Evolutionary conservation across 2,797 vertebrate species (phyloP).

Genomic region (Macroramphosus scolopax): DNA sequence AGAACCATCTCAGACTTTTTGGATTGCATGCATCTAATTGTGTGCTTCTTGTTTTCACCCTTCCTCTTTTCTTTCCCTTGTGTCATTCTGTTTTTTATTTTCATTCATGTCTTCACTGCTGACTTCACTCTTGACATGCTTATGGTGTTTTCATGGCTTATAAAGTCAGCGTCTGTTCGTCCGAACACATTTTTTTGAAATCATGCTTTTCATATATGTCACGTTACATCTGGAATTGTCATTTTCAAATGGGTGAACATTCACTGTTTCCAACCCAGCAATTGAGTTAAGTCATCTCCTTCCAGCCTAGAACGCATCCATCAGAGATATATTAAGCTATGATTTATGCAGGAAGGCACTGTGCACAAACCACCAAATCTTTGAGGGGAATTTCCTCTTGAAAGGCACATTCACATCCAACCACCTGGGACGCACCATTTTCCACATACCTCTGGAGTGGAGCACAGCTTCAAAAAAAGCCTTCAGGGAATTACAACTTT

Average conservation of each 20-base stretch:
- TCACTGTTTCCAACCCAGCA: conserved; percentile 28
- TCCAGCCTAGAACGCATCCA: conserved; percentile 21
- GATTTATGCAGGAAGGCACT: conserved; percentile 58
- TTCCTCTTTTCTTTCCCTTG: conserved; percentile 19
- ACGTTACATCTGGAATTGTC: conserved; percentile 24
- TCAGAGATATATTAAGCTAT: conserved; percentile 45
- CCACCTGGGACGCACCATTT: conserved; percentile 62
- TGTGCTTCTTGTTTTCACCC: conserved; percentile 44
- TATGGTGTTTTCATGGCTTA: conserved; percentile 2
- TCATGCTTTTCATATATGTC: conserved; percentile 21
- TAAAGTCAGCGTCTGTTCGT: conserved; percentile 17
- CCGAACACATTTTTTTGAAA: neutral
- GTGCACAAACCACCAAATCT: conserved; percentile 36
- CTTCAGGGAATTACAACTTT: conserved; percentile 54
- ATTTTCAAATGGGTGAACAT: conserved; percentile 42
- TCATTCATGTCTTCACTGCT: neutral
- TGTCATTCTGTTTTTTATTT: conserved; percentile 1
- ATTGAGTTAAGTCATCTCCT: conserved; percentile 19
- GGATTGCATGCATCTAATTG: neutral
- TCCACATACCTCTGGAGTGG: conserved; percentile 60
- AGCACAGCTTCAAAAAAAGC: conserved; percentile 19
- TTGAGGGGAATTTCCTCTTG: conserved; percentile 50
- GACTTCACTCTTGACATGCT: neutral
- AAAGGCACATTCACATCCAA: conserved; percentile 50
- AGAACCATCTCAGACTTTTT: neutral